Base-by-base conservation (phyloP, 2,888 invertebrate species). In the Lysandra coridon region DNA sequence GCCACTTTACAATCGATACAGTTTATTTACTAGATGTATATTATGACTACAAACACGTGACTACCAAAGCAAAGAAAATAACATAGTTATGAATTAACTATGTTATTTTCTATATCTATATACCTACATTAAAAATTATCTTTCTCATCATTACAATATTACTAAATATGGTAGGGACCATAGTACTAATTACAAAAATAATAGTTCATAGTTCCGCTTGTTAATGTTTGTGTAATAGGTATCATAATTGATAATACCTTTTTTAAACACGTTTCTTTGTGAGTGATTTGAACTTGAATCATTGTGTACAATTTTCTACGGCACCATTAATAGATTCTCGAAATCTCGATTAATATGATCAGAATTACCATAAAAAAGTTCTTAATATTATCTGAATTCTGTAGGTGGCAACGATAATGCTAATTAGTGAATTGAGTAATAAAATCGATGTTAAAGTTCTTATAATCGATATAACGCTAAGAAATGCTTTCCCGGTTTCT, bases 231-330 rank as follows among this genome's bases (percentile, higher is more conserved):
- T 62, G 23, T 62, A 7, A 62, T 69, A 69, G 64, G 69, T 69
- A 69, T 17, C 12, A 23, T 23, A 23, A 23, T 23, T 23, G 23
- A 33, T 33, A 69, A 37, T 69, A 69, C 69, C 30, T 33, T 69
- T 14, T 33, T 17, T 12, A 69, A 69, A 69, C 69, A 33, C 12
- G 69, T 69, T 69, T 33, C 69, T 14, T 33, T 33, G 23, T 30
- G 1, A 69, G 37, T 14, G 30, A 64, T 69, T 64, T 12, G 64
- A 64, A 33, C 33, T 33, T 69, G 7, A 33, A 69, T 69, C 14
- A 69, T 69, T 6, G 33, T 69, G 5, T 69, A 33, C 33, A 14
- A 69, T 69, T 69, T 69, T 69, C 69, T 17, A 69, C 69, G 69
- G 33, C 4, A 4, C 33, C 33, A 69, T 69, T 69, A 64, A 23